A percentile compares a stretch with the other conserved stretches of the same genome.
Conservation (phyloP, 2,888 invertebrate genomes). For the Gibbula magus region DNA sequence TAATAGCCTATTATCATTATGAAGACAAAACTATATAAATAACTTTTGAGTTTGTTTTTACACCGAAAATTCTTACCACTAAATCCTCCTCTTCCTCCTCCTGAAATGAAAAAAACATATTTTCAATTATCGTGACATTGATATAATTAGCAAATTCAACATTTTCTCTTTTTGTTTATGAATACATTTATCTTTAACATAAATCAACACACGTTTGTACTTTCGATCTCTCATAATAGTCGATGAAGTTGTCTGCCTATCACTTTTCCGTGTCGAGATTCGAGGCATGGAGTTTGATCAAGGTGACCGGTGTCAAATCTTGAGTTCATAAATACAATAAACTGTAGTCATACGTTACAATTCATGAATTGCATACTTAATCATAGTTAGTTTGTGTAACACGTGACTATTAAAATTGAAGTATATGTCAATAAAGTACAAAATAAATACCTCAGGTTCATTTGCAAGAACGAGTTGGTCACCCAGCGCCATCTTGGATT, state of each 20-base stretch:
- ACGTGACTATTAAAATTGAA: neutral
- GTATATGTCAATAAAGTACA: neutral
- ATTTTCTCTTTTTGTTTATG: no score
- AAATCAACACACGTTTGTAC: no score
- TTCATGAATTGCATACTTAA: no score
- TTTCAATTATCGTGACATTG: neutral
- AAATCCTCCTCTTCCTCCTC: conserved; percentile 28
- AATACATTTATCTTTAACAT: no score
- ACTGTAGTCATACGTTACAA: no score
- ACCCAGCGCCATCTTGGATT: conserved; percentile 53
- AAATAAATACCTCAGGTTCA: conserved; percentile 39
- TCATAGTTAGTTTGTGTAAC: neutral
- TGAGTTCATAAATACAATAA: no score
- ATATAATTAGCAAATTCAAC: neutral
- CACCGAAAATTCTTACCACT: conserved; percentile 16
- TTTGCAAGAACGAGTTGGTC: conserved; percentile 55
- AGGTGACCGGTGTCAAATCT: neutral
- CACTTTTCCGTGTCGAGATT: neutral
- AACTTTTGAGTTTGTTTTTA: no score
- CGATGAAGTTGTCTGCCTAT: neutral
- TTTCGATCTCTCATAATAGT: no score
- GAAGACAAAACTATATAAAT: no score
- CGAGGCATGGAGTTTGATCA: neutral
- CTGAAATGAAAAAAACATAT: neutral
- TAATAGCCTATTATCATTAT: no score